Evolutionary conservation across 2,888 invertebrate species (phyloP), one percentile per base, ranked within the genome.

Genomic region (Lochmaea capreae): DNA sequence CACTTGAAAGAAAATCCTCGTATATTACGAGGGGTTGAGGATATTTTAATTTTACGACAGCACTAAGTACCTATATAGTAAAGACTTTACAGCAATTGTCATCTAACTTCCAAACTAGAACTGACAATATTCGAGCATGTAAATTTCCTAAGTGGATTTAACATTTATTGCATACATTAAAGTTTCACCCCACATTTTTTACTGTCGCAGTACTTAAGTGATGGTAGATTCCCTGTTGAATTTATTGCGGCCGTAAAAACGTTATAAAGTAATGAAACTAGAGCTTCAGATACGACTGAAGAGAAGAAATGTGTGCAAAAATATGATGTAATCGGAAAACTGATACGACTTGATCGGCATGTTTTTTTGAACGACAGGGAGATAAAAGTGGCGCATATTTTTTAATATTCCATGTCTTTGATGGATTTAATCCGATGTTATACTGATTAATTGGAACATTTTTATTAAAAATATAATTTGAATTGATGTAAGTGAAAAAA

Each of bases 211-310:
- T 54, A n/a, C n/a, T n/a, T n/a, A 54, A 54, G 54, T 54, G 54
- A 54, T 18, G 54, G 54, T 54, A 54, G 54, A 54, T 54, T 54
- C 18, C 54, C 54, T 16, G 8, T 54, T 16, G 18, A 54, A 54
- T 54, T 54, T 54, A 54, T 54, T 16, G 54, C 54, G 16, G 18
- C 18, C 54, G 18, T 54, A 54, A 54, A 54, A 54, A 54, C 54
- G 54, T 54, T 54, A 54, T 54, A 54, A 18, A 54, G 54, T 54
- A 54, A 54, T 54, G 54, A 54, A 54, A 54, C 18, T 54, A 18
- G 54, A 18, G 54, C 18, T 54, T 54, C 54, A 54, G 18, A 54
- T 18, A 54, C 54, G 54, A 54, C 54, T 54, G 54, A 54, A 54
- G 18, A 54, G 54, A 18, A 16, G 54, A 54, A 54, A 54, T 54